Evolutionary conservation across 2,888 invertebrate species (phyloP), one percentile per base, ranked within the genome.

Genomic region (Chrysolina americana): DNA sequence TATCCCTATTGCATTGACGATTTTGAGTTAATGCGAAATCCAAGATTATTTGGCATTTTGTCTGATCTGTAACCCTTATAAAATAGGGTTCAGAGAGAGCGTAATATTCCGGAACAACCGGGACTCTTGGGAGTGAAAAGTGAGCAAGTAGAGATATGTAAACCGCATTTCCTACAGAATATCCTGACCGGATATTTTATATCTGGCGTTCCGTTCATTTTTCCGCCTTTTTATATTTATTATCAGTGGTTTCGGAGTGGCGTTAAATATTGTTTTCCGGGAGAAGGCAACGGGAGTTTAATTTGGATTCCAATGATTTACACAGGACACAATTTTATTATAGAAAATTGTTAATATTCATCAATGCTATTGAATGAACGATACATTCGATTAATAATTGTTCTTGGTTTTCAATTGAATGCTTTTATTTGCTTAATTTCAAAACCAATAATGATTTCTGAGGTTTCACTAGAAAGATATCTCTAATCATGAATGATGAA

Each of bases 121-220:
- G 21, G 65, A 65, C 71, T 75, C 75, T 44, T 71, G 68, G 76
- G 70, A 47, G 65, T 53, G 62, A 53, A 53, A 68, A 73, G 70
- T 48, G 63, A 72, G 65, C 68, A 65, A 65, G 70, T 68, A 48
- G 76, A 74, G 80, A 82, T 84, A 83, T 84, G 83, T 83, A 84
- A 84, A 83, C 83, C 82, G 81, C 80, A 82, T 83, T 83, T 83
- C 79, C 81, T 79, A 79, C 65, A 78, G 78, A 81, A 82, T 83
- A 82, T 83, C 82, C 85, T 78, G 81, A 65, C 77, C 82, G 85
- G 83, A 85, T 83, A 83, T 84, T 83, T 83, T 84, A 83, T 83
- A 83, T 83, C 83, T 82, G 79, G 74, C 76, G 73, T 76, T 80
- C 80, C 76, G 78, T 81, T 80, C 80, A 80, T 81, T 82, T 79